Conservation (phyloP, 2,797 vertebrate species). For the Gymnothorax javanicus region DNA sequence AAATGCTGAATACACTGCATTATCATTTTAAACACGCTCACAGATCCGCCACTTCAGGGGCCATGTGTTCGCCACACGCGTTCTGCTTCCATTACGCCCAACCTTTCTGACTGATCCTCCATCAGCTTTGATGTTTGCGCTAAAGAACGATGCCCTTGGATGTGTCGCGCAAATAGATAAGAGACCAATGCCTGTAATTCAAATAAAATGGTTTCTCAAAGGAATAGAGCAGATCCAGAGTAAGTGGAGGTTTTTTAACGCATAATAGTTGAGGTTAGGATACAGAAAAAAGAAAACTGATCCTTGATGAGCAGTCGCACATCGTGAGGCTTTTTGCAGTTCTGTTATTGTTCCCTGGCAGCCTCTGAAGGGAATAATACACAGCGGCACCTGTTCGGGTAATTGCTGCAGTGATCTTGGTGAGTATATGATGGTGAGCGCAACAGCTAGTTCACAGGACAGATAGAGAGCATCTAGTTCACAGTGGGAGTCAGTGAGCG, state of each 20-base stretch:
- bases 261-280: neutral
- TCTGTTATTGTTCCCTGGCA: neutral
- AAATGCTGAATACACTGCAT: neutral
- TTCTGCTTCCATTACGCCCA: neutral
- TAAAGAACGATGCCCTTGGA: neutral
- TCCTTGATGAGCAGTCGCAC: neutral
- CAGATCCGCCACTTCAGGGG: neutral
- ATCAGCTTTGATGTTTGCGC: neutral
- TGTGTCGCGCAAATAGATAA: neutral
- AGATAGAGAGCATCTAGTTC: no score
- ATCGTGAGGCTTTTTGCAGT: neutral
- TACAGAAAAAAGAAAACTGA: neutral
- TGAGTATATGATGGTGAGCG: no score
- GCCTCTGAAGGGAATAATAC: neutral
- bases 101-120: neutral
- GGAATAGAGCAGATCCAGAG: neutral
- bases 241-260: neutral
- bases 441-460: no score
- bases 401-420: neutral
- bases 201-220: neutral
- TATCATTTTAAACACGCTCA: neutral
- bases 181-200: neutral
- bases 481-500: no score
- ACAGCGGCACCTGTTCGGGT: neutral
- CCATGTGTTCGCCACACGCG: neutral